Base-by-base conservation (phyloP, 2,888 invertebrate genomes). In the Xestia rhomboidea region DNA sequence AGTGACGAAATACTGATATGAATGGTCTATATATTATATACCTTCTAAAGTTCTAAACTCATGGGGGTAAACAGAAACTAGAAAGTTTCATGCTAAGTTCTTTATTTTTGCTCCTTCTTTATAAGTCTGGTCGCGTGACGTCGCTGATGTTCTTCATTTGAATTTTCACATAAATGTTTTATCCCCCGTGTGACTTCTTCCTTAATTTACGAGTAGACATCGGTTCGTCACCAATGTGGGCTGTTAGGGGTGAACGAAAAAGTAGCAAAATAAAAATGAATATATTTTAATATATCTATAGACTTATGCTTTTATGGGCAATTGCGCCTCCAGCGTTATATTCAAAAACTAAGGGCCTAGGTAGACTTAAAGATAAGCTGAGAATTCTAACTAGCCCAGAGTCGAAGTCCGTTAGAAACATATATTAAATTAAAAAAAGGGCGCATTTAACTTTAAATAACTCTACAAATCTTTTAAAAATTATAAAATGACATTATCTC, bases 281-380 rank as follows among this genome's bases (percentile, higher is more conserved):
- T 57, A 15, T 82, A 68, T 68, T 79, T 69, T 66, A 69, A 11
- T 82, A 51, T 38, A 44, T 24, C 63, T 27, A 21, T 44, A 27
- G 46, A 18, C 8, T 15, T 76, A 34, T 63, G 10, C 21, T 30
- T 57, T 30, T 60, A 41, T 34, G 3, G 41, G 34, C 27, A 34
- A 73, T 73, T 10, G 41, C 13, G 15, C 15, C 44, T 46, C 44
- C 15, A 46, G 44, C 49, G 21, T 49, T 49, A 34, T 30, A 49
- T n/a, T n/a, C 8, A 7, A 41, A 63, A n/a, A n/a, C n/a, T 41
- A 30, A 21, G 21, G 30, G 18, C 30, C 60, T 30, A 60, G 60
- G 21, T 21, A 60, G 10, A 60, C 3, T 30, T 60, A 2, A 21
- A 60, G 60, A 60, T 30, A 60, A 30, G 30, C 60, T 10, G 30